Conservation (phyloP, 1,140 invertebrate species). For the Cephus cinctus region DNA sequence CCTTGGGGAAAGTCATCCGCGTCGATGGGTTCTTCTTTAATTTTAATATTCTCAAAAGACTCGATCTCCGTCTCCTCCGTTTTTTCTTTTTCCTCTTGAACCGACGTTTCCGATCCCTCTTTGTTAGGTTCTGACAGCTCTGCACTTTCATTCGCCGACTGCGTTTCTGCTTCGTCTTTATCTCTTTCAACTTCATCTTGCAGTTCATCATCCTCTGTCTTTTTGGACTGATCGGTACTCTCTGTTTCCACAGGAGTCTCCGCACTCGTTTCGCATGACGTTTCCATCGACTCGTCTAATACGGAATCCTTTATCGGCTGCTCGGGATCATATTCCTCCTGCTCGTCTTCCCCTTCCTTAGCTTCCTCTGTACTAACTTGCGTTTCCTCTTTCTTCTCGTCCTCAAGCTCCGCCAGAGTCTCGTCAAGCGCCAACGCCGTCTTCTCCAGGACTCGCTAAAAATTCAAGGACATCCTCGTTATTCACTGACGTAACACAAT, state of each 20-base stretch:
- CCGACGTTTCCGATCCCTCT: background rate
- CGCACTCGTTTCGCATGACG: no score
- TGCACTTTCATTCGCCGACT: constrained; percentile 5
- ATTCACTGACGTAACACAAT: no score
- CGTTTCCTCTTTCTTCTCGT: constrained; percentile 27
- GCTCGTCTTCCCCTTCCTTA: constrained; percentile 33
- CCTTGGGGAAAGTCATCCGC: constrained; percentile 29
- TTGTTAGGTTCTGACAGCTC: no score
- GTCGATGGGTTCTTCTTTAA: constrained; percentile 55
- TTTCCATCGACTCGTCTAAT: no score
- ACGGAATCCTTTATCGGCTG: constrained; percentile 38
- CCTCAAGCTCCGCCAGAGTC: constrained; percentile 40
- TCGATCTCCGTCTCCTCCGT: constrained; percentile 12
- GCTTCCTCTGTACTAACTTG: constrained; percentile 45
- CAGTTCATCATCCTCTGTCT: constrained; percentile 14
- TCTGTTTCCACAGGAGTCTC: constrained; percentile 11
- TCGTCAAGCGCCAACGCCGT: constrained; percentile 31
- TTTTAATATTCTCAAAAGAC: constrained; percentile 58
- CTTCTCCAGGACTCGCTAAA: constrained; percentile 38
- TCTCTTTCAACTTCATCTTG: constrained; percentile 6
- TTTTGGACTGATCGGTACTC: no score
- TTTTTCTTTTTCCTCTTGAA: constrained; percentile 31
- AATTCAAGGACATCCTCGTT: background rate
- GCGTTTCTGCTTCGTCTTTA: background rate
- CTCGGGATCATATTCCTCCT: constrained; percentile 32